These are phyloP conservation scores for Sminthopsis crassicaudata DNA, from an alignment of 2,113 vertebrate genomes.

Conservation along the genomic window DNA sequence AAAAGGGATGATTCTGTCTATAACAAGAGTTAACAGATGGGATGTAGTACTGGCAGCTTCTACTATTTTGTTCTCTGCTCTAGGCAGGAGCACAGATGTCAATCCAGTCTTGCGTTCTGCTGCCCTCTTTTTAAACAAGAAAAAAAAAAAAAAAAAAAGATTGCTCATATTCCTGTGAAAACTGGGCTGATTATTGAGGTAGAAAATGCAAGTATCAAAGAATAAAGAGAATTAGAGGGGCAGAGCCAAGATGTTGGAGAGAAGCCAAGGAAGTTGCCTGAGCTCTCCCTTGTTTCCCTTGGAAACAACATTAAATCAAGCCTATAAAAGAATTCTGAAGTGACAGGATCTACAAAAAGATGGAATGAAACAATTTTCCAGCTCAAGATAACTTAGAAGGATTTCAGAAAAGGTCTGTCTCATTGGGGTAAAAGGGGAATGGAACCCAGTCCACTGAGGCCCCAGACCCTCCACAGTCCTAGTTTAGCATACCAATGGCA, in stretches of 20 bases:
- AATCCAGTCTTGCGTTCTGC: conserved; percentile 50
- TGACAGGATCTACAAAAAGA: too few species aligned
- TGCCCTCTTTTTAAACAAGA: conserved; percentile 66
- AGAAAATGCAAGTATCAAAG: conserved; percentile 37
- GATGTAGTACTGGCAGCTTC: conserved; percentile 44
- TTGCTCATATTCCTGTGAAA: conserved; percentile 68
- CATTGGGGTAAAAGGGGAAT: too few species aligned
- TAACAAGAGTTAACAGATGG: conserved; percentile 61
- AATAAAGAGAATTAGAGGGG: background rate
- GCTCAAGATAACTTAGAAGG: too few species aligned
- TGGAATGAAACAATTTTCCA: too few species aligned
- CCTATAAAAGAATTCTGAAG: too few species aligned
- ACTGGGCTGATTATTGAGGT: conserved; percentile 56
- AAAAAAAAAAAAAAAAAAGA: conserved; percentile 18
- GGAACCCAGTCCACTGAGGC: too few species aligned
- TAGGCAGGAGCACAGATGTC: conserved; percentile 77
- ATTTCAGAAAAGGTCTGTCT: too few species aligned
- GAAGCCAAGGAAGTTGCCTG: conserved; percentile 45
- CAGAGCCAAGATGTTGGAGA: conserved; percentile 8
- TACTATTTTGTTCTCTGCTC: conserved; percentile 64
- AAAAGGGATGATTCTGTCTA: background rate
- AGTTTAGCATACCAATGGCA: too few species aligned
- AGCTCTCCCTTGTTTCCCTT: too few species aligned
- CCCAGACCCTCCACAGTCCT: too few species aligned
- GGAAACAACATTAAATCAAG: too few species aligned